These are phyloP conservation scores for Limonius californicus DNA, from an alignment of 1,140 invertebrate genomes.

Conservation along the genomic window DNA sequence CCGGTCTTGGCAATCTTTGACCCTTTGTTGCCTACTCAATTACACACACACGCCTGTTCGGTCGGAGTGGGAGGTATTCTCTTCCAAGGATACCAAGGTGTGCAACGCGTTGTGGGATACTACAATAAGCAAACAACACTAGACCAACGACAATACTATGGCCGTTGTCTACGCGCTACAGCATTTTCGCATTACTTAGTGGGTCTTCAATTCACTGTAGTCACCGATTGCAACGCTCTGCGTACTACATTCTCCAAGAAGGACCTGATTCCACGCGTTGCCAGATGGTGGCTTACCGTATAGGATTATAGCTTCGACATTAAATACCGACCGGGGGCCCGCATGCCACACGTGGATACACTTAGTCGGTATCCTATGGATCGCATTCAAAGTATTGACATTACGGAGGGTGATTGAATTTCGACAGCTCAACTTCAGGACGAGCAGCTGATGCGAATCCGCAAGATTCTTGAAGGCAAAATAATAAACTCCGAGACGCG, in stretches of 20 bases:
- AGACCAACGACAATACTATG: constrained; percentile 20
- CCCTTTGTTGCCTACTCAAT: constrained; percentile 26
- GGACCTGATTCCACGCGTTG: constrained; percentile 34
- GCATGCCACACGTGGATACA: no score
- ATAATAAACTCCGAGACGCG: not conserved
- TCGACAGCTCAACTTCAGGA: no score
- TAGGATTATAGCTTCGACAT: constrained; percentile 26
- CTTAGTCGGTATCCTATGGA: constrained; percentile 19
- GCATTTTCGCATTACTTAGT: constrained; percentile 40
- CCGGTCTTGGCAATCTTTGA: constrained; percentile 31
- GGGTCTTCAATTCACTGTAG: constrained; percentile 25
- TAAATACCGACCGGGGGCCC: no score
- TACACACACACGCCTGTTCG: constrained; percentile 33
- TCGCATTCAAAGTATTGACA: constrained; percentile 23
- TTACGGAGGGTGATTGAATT: no score
- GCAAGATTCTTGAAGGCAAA: no score
- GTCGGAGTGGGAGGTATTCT: constrained; percentile 26
- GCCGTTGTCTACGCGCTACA: constrained; percentile 26
- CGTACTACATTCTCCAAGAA: constrained; percentile 27
- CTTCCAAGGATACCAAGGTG: constrained; percentile 23
- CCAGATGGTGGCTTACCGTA: constrained; percentile 37
- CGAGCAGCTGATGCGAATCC: no score
- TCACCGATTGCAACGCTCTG: constrained; percentile 35
- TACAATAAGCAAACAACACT: constrained; percentile 34
- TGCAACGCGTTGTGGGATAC: constrained; percentile 24